These are phyloP conservation scores for Anhinga rufa DNA, from an alignment of 2,113 vertebrate genomes.

Conservation along the genomic window DNA sequence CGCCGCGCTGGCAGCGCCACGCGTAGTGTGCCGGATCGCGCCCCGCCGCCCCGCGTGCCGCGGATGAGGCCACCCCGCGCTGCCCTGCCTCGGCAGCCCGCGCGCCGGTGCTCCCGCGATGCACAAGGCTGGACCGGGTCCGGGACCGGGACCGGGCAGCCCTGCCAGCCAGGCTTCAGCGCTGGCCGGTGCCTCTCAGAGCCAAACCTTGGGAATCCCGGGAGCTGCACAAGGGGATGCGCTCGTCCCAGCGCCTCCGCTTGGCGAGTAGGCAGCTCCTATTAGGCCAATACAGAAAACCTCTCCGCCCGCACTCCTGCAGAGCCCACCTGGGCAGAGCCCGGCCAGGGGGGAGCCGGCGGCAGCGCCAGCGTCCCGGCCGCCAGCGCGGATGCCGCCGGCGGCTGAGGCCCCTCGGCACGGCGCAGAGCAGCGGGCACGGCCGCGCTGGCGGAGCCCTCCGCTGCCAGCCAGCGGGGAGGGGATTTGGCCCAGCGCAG, in stretches of 20 bases:
- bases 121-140: not conserved
- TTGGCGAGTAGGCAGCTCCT: rapidly evolving
- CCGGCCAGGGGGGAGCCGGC: rapidly evolving
- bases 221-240: not conserved
- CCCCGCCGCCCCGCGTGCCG: not conserved
- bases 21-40: not conserved
- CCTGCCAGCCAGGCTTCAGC: not conserved
- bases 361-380: not conserved
- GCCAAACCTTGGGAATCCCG: rapidly evolving
- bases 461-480: not conserved
- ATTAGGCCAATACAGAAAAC: rapidly evolving
- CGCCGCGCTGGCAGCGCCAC: not conserved
- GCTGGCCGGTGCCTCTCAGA: rapidly evolving
- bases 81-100: not conserved
- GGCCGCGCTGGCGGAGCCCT: rapidly evolving
- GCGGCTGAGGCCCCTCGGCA: too few relatives aligned
- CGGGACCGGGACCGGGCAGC: rapidly evolving
- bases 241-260: rapidly evolving
- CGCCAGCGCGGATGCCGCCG: rapidly evolving
- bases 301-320: rapidly evolving
- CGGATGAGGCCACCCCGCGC: rapidly evolving
- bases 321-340: not conserved
- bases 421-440: not conserved
- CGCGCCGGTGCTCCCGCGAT: rapidly evolving
- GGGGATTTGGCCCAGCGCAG: not conserved